Evolutionary conservation across 2,888 invertebrate genomes (phyloP), one percentile per base, ranked within the genome.

Genomic region (Volucella zonaria): DNA sequence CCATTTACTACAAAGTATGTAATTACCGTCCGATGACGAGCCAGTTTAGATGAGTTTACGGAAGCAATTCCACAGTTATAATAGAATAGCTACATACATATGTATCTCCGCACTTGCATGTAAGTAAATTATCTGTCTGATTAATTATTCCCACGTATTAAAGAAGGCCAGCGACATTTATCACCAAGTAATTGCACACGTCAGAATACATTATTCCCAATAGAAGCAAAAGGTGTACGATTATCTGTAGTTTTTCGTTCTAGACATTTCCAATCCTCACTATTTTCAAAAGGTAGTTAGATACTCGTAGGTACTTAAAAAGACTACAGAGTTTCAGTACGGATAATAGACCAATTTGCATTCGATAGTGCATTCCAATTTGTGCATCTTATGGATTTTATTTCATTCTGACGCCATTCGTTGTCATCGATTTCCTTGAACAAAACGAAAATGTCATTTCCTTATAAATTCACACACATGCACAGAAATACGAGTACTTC

Each of bases 121-220:
- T 23, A 23, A 52, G n/a, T 14, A 61, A 67, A 68, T 59, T 45
- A 56, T 62, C 40, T 42, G 51, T 47, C 59, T 75, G 70, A 79
- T 83, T 79, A 83, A 79, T 54, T 79, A 78, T 79, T 79, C 79
- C 64, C 82, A 83, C 82, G 79, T 83, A 68, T 66, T 43, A 51
- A 56, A 68, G 82, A 83, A 83, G 82, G 82, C 61, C 70, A 70
- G 43, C 82, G 3, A 59, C 74, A 74, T 62, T 58, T 51, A 18
- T 51, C 38, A 59, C 61, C 10, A 14, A 58, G 2, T 59, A 49
- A 59, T 47, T 51, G 42, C 38, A 43, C 18, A 11, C 9, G 23
- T 31, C 18, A 4, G 45, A 56, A 23, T 45, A 18, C 11, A 58
- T 58, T 38, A 56, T 6, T 31, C 31, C 6, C 4, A 38, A 52